Base-by-base conservation (phyloP, 2,113 vertebrate genomes). In the Xiphias gladius region DNA sequence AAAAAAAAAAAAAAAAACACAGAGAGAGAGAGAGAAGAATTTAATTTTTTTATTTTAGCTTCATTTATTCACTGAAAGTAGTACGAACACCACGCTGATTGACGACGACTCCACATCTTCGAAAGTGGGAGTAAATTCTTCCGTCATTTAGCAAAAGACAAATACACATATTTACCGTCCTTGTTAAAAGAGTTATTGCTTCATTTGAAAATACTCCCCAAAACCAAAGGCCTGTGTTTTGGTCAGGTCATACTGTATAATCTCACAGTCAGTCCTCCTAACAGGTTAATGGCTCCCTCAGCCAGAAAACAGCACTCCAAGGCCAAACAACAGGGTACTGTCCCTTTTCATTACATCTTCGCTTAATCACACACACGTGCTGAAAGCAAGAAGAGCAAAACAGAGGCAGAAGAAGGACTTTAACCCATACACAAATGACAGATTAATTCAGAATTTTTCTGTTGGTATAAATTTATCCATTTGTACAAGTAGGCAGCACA, bases 211-310 rank as follows among this genome's bases (percentile, higher is more conserved):
- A 62, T 37, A 43, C 39, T 39, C 14, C 59, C 22, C 11, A 17
- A 70, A 73, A 26, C 17, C 50, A 58, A 57, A 65, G 54, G 28
- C 61, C 32, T 66, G n/a, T 54, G 57, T 71, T 85, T 58, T 26
- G 52, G 11, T 76, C n/a, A 1, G 30, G 20, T 73, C 65, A 73
- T 39, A 43, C 65, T 62, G 43, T 59, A 58, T 73, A 69, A 79
- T 76, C 73, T 89, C 67, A 63, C 73, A 76, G 50, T 84, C 64
- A 39, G 65, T 77, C 52, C 62, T 37, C 13, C 66, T 67, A 80
- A 70, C 80, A 82, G 83, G 89, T 89, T 88, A 91, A 87, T 83
- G 67, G 81, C 67, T 70, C 63, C 80, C 84, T 87, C 82, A 74
- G 86, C 84, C 87, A 71, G 92, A 90, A 85, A 85, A 65, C 59